Base-by-base conservation (phyloP, 2,113 vertebrate species). In the Hyperoodon ampullatus region DNA sequence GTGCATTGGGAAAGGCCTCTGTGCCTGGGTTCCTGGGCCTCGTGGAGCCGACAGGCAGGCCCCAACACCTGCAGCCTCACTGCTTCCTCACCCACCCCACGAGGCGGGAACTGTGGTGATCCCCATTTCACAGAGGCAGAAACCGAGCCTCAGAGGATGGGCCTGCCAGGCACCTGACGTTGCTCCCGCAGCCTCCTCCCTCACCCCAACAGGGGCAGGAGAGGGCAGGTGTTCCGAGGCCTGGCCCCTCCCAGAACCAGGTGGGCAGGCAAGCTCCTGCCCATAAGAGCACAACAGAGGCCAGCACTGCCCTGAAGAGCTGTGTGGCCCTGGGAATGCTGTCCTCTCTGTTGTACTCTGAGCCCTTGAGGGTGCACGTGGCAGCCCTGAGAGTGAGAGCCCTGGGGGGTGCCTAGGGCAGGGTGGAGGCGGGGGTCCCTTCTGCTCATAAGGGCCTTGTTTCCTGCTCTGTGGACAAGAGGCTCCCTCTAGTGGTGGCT, bases 401-500 rank as follows among this genome's bases (percentile, higher is more conserved):
- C 50, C 24, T 3, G 9, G 1, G 47, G 12, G 4, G 7, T 30
- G 16, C n/a, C 7, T 10, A 24, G 47, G 50, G 74, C 5, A 0
- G 74, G 30, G 74, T 12, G 30, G 18, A 18, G 74, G 19, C 1
- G 2, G 16, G 6, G 2, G 6, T 72, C 44, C 47, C 24, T 15
- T 53, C 23, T 28, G 16, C 61, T 24, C 5, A 1, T 11, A 16
- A 42, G 35, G 15, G 28, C 23, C 35, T n/a, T 88, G 28, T 66
- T 33, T 90, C 28, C 35, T 26, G 68, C 72, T 96, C 63, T 86
- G 90, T 97, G 98, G 93, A 35, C 82, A 44, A 96, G 89, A 78
- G 33, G 97, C 98, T 97, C 99, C 98, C 98, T 98, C 98, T 98
- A 98, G 98, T 88, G 98, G 98, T 80, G 70, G 28, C 9, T 42